Evolutionary conservation across 1,140 invertebrate species (phyloP).

Genomic region (Listronotus bonariensis): DNA sequence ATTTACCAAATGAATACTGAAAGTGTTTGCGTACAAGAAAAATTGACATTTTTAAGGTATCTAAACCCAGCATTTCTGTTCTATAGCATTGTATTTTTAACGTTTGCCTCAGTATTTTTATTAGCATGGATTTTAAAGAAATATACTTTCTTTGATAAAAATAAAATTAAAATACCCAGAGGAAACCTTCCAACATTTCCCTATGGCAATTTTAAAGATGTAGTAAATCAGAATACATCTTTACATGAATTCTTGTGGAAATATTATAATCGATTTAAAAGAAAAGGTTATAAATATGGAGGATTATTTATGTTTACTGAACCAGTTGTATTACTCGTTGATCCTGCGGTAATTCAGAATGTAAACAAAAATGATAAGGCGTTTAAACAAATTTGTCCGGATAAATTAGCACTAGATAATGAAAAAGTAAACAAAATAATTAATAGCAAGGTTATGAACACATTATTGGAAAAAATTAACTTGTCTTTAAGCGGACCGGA

Average conservation of each 20-base stretch:
- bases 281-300: slow-evolving; percentile 34
- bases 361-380: slow-evolving; percentile 31
- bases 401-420: slow-evolving; percentile 3
- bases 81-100: slow-evolving; percentile 35
- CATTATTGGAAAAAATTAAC: slow-evolving; percentile 26
- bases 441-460: slow-evolving; percentile 39
- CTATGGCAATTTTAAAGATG: slow-evolving; percentile 39
- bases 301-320: slow-evolving; percentile 41
- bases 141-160: slow-evolving; percentile 42
- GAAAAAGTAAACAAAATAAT: slow-evolving; percentile 17
- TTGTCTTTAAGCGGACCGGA: slow-evolving; percentile 4
- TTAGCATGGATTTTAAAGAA: slow-evolving; percentile 35
- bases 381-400: slow-evolving; percentile 33
- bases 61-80: slow-evolving; percentile 34
- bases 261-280: slow-evolving; percentile 41
- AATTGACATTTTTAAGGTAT: slow-evolving; percentile 22
- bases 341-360: slow-evolving; percentile 23
- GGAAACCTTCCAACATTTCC: slow-evolving; percentile 28
- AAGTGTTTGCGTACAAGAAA: slow-evolving; percentile 17
- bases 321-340: slow-evolving; percentile 31
- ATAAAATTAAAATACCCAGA: slow-evolving; percentile 13
- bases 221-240: slow-evolving; percentile 34
- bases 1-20: slow-evolving; percentile 5
- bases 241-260: slow-evolving; percentile 42
- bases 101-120: slow-evolving; percentile 33